Percentiles rank a stretch among this genome's conserved stretches.
Evolutionary conservation across 1,140 invertebrate species (phyloP).

Genomic region (Ruditapes philippinarum): DNA sequence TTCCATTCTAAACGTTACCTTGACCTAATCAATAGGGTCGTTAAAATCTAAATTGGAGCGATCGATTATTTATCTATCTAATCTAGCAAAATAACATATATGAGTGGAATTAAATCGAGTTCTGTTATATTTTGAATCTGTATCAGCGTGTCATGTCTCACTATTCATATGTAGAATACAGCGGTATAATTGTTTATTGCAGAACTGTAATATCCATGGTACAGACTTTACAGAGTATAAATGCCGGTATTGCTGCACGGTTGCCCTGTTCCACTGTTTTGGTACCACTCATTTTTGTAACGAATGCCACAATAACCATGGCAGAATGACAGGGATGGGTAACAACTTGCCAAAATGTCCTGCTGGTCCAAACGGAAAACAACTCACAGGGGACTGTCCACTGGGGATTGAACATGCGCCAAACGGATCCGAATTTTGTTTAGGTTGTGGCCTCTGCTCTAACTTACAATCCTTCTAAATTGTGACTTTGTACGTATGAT

Average conservation of each 20-base stretch:
- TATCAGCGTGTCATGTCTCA: too few relatives aligned
- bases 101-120: too few relatives aligned
- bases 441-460: conserved; percentile 65
- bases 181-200: too few relatives aligned
- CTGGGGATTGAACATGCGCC: conserved; percentile 61
- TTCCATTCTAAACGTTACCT: too few relatives aligned
- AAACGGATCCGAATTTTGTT: conserved; percentile 54
- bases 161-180: too few relatives aligned
- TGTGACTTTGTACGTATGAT: too few relatives aligned
- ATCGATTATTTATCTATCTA: too few relatives aligned
- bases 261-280: conserved; percentile 67
- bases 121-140: too few relatives aligned
- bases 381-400: conserved; percentile 58
- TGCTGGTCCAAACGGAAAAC: conserved; percentile 62
- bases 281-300: conserved; percentile 72
- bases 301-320: conserved; percentile 55
- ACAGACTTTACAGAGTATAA: conserved; percentile 70
- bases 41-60: too few relatives aligned
- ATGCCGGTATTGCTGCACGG: conserved; percentile 71
- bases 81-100: too few relatives aligned
- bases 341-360: conserved; percentile 60
- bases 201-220: conserved; percentile 62
- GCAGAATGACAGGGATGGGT: background rate
- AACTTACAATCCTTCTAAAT: conserved; percentile 44
- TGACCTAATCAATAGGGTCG: too few relatives aligned